These are phyloP conservation scores for Apodemus speciosus DNA, from an alignment of 2,113 vertebrate species.

Conservation along the genomic window DNA sequence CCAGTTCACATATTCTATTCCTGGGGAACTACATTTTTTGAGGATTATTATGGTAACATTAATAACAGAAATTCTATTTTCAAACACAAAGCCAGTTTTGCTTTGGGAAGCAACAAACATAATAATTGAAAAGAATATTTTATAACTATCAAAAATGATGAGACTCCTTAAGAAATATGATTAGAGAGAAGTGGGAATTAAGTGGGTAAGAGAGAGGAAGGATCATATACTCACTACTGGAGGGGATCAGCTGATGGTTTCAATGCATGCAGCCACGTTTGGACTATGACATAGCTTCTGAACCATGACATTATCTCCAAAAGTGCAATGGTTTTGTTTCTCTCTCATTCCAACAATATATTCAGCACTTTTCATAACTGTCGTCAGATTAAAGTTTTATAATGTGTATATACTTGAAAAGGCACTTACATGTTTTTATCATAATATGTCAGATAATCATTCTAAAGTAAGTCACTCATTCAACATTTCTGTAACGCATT, in stretches of 20 bases:
- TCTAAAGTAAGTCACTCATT: conserved; percentile 11
- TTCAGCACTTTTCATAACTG: neutral
- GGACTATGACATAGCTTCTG: rapidly evolving
- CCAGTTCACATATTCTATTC: neutral
- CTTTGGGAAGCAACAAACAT: neutral
- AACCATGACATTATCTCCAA: neutral
- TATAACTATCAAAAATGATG: neutral
- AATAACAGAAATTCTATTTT: neutral
- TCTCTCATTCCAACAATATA: neutral
- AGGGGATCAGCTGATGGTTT: neutral
- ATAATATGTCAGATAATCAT: neutral
- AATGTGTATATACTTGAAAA: neutral
- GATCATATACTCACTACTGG: rapidly evolving
- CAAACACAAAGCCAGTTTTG: neutral
- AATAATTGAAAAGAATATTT: neutral
- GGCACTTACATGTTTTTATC: neutral
- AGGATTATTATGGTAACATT: neutral
- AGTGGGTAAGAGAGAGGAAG: neutral
- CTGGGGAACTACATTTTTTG: neutral
- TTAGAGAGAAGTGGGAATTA: neutral
- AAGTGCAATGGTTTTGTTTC: neutral
- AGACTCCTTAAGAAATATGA: neutral
- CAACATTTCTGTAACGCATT: neutral
- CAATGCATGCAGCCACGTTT: rapidly evolving
- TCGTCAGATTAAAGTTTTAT: neutral